Percentiles rank a stretch among this genome's conserved stretches.
These are phyloP conservation scores for Macaca mulatta DNA, from an alignment of 2,113 vertebrate species.

Conservation along the genomic window DNA sequence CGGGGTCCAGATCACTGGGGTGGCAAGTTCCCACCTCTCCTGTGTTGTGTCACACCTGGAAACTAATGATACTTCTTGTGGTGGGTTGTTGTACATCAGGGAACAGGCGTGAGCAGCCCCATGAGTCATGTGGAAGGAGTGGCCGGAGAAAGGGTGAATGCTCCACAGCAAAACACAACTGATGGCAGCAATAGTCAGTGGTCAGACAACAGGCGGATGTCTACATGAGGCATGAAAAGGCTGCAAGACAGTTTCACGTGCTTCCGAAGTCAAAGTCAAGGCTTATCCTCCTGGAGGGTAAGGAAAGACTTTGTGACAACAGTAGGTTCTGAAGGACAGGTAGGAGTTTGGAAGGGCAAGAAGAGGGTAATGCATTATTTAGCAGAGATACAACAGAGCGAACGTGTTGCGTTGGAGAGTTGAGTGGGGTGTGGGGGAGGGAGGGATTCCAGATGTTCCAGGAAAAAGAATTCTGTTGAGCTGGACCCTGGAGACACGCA, in stretches of 20 bases:
- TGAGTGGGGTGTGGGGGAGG: background rate
- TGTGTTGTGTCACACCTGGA: background rate
- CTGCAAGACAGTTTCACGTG: background rate
- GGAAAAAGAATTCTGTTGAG: background rate
- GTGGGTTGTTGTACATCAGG: too few species aligned
- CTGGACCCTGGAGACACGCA: fast-evolving
- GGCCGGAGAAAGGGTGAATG: background rate
- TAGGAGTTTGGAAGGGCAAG: background rate
- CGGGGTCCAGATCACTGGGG: background rate
- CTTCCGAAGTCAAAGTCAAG: background rate
- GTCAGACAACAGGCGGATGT: too few species aligned
- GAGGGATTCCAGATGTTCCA: background rate
- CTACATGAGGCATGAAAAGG: background rate
- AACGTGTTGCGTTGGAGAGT: background rate
- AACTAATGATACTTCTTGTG: background rate
- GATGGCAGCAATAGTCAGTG: background rate
- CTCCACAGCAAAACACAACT: background rate
- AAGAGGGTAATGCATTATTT: fast-evolving
- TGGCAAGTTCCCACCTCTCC: background rate
- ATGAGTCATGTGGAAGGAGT: background rate
- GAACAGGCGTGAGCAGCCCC: fast-evolving
- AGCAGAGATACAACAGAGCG: fast-evolving
- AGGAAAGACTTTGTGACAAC: background rate
- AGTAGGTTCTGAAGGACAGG: too few species aligned
- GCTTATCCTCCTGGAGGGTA: background rate